Percentiles rank a stretch among this genome's conserved stretches.
Conservation (phyloP, 2,113 vertebrate species). For the Cynopterus brachyotis region DNA sequence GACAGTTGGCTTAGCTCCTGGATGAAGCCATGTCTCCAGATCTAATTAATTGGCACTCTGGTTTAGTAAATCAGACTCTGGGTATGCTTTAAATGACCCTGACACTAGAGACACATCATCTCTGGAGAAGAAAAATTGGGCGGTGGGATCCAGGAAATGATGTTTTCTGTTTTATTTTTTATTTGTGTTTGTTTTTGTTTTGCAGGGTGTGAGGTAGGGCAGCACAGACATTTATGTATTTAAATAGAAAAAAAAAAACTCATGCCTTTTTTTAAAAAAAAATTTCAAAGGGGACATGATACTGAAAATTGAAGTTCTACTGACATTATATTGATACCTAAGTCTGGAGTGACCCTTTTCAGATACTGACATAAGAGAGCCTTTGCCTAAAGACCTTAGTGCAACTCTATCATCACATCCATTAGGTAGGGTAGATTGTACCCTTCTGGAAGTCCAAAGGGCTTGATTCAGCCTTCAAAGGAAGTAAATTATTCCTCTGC, state of each 20-base stretch:
- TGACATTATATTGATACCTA: neutral
- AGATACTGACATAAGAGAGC: neutral
- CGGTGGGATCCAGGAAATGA: neutral
- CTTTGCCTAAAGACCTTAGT: neutral
- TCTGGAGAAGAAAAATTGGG: neutral
- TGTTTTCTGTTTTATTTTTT: too few species aligned
- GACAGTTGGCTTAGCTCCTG: conserved; percentile 60
- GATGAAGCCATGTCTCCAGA: conserved; percentile 20
- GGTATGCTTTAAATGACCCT: conserved; percentile 7
- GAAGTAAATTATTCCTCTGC: conserved; percentile 13
- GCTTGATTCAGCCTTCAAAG: neutral
- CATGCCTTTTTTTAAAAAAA: neutral
- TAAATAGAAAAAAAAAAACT: neutral
- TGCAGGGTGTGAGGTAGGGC: fast-evolving
- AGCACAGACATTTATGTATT: neutral
- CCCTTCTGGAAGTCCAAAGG: neutral
- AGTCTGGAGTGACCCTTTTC: neutral
- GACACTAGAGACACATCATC: neutral
- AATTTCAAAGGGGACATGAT: neutral
- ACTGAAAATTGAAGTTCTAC: neutral
- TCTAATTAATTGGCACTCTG: conserved; percentile 45
- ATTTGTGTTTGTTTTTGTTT: neutral
- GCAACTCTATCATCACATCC: neutral
- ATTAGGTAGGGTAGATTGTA: neutral
- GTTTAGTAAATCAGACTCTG: neutral